These are phyloP conservation scores for Caenorhabditis japonica DNA, from an alignment of 2,888 invertebrate genomes.

Conservation along the genomic window DNA sequence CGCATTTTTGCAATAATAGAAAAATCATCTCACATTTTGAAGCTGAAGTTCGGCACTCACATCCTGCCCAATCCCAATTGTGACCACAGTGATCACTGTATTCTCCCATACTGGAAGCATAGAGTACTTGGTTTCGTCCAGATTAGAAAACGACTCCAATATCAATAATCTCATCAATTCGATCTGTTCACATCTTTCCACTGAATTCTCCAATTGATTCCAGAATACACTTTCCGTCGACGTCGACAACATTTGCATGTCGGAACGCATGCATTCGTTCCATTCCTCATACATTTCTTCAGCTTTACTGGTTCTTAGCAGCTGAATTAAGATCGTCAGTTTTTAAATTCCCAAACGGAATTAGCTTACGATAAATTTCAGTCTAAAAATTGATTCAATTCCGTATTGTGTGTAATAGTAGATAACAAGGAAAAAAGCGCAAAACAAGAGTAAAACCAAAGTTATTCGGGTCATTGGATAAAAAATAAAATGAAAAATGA, in stretches of 20 bases:
- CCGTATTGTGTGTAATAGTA: slow-evolving; percentile 4
- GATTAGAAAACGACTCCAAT: slow-evolving; percentile 35
- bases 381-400: background rate
- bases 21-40: slow-evolving; percentile 12
- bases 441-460: slow-evolving; percentile 6
- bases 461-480: slow-evolving; percentile 19
- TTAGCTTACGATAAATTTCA: background rate
- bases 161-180: slow-evolving; percentile 2
- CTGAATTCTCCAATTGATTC: slow-evolving; percentile 16
- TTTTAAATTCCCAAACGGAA: background rate
- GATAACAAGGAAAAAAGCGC: background rate
- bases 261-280: slow-evolving; percentile 20
- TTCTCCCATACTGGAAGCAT: slow-evolving; percentile 31
- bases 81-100: slow-evolving; percentile 26
- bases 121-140: slow-evolving; percentile 53
- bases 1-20: too few species aligned
- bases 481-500: background rate
- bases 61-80: slow-evolving; percentile 44
- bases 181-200: slow-evolving; percentile 21
- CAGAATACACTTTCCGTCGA: slow-evolving; percentile 14
- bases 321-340: slow-evolving; percentile 5
- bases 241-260: slow-evolving; percentile 8
- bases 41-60: slow-evolving; percentile 29
- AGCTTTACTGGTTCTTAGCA: background rate
- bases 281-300: slow-evolving; percentile 9